Conservation (phyloP, 2,113 vertebrate species). For the Poecile atricapillus region DNA sequence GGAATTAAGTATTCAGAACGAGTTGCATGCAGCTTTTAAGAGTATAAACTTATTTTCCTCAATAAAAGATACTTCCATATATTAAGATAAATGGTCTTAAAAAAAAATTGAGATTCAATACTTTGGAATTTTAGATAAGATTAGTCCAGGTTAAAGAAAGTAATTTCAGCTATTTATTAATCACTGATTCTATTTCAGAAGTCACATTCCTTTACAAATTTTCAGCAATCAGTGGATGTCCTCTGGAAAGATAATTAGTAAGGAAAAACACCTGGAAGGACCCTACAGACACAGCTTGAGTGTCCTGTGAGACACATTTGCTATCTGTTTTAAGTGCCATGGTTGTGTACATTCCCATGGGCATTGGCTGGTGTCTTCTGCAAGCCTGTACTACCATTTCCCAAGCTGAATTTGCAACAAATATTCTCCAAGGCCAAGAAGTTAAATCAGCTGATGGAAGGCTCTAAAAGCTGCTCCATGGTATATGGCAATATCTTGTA, state of each 20-base stretch:
- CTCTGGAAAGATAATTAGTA: not conserved
- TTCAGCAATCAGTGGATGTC: not conserved
- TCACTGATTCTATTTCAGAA: not conserved
- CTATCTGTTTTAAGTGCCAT: not conserved
- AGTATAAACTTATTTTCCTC: not conserved
- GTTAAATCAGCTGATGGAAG: not conserved
- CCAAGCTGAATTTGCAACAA: not conserved
- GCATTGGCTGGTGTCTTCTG: not conserved
- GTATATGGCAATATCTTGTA: not conserved
- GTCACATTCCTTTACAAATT: not conserved
- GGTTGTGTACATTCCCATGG: not conserved
- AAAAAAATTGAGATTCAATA: not conserved
- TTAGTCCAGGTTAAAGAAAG: not conserved
- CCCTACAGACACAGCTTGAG: not conserved
- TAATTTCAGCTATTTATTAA: not conserved
- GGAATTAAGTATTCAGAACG: not conserved
- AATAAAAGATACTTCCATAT: not conserved
- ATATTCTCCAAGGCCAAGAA: not conserved
- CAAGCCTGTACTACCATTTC: accelerated
- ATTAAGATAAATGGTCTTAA: not conserved
- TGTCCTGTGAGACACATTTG: not conserved
- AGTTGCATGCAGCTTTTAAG: not conserved
- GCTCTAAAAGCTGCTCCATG: not conserved
- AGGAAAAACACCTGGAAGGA: not conserved
- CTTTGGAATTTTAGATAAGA: not conserved